These are phyloP conservation scores for Colaptes auratus DNA, from an alignment of 2,113 vertebrate species.

Conservation along the genomic window DNA sequence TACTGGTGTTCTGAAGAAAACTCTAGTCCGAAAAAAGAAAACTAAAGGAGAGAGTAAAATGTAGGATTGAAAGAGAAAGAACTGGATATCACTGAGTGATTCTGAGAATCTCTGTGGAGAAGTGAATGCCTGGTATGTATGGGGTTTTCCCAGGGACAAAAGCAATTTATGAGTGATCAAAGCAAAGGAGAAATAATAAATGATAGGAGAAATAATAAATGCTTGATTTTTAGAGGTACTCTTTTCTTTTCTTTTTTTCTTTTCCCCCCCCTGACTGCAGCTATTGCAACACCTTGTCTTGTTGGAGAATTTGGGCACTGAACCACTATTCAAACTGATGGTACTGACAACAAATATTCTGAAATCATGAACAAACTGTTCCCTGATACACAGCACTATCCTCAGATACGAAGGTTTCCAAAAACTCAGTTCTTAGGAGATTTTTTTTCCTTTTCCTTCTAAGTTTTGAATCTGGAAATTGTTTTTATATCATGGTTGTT, in stretches of 20 bases:
- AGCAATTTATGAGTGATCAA: slow-evolving; percentile 12
- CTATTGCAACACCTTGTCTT: not conserved
- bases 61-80: not conserved
- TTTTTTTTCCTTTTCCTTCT: not conserved
- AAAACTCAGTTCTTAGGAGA: not conserved
- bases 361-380: not conserved
- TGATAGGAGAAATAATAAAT: not conserved
- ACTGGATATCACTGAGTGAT: not conserved
- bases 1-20: not conserved
- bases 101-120: not conserved
- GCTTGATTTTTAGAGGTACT: not conserved
- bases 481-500: not conserved
- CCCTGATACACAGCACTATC: not conserved
- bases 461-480: not conserved
- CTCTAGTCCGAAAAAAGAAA: not conserved
- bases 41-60: not conserved
- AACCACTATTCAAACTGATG: not conserved
- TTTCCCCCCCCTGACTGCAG: not conserved
- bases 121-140: not conserved
- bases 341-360: not conserved
- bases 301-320: not conserved
- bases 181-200: not conserved
- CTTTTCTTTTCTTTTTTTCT: not conserved
- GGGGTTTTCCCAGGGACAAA: not conserved
- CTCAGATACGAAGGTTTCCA: not conserved